These are phyloP conservation scores for Ecliptopera silaceata DNA, from an alignment of 2,888 invertebrate species.

Conservation along the genomic window DNA sequence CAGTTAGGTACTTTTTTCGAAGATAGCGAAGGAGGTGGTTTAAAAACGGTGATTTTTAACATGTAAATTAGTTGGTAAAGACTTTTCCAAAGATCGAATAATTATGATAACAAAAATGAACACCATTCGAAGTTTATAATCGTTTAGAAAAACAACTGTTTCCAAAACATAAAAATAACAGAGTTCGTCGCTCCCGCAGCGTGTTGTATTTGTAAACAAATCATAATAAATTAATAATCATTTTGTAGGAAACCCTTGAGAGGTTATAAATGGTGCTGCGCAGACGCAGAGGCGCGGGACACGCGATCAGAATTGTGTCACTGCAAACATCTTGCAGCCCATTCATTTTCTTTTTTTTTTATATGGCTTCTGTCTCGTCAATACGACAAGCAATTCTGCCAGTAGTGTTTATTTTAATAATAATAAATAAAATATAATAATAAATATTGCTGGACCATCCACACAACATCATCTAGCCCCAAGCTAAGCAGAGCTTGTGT, in stretches of 20 bases:
- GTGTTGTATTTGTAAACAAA: constrained; percentile 72
- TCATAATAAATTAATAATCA: constrained; percentile 74
- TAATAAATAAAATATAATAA: too few species aligned
- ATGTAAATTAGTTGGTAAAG: too few species aligned
- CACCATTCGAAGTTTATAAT: constrained; percentile 4
- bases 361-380: too few species aligned
- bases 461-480: too few species aligned
- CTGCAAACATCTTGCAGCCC: constrained; percentile 1
- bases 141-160: constrained; percentile 42
- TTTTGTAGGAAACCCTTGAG: constrained; percentile 75
- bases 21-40: not conserved
- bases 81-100: not conserved
- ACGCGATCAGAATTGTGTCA: constrained; percentile 9
- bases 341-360: too few species aligned
- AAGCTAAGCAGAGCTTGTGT: too few species aligned
- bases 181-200: constrained; percentile 69
- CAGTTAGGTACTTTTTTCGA: not conserved
- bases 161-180: constrained; percentile 49
- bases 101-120: not conserved
- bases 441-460: too few species aligned
- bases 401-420: too few species aligned
- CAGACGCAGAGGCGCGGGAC: constrained; percentile 63
- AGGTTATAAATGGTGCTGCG: constrained; percentile 71
- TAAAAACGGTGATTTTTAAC: too few species aligned
- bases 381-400: too few species aligned